Evolutionary conservation across 2,888 invertebrate genomes (phyloP).

Genomic region (Syritta pipiens): DNA sequence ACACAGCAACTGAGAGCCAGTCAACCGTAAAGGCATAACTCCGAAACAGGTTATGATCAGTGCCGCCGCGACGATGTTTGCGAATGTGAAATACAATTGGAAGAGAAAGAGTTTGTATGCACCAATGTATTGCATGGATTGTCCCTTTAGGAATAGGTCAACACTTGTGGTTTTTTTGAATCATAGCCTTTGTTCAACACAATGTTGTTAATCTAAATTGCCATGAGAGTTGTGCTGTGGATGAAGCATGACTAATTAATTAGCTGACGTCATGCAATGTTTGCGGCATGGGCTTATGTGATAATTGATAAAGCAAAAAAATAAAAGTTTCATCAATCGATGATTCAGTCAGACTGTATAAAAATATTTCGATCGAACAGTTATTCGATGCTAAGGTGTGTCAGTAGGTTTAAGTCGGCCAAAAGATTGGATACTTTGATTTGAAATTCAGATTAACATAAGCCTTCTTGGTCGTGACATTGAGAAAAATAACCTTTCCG

Average conservation of each 20-base stretch:
- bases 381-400: background rate
- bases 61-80: slow-evolving; percentile 7
- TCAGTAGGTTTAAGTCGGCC: background rate
- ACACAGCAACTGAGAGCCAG: slow-evolving; percentile 16
- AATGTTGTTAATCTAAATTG: background rate
- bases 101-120: slow-evolving; percentile 10
- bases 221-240: background rate
- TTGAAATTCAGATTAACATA: slow-evolving; percentile 9
- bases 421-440: background rate
- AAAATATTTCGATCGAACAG: slow-evolving; percentile 1
- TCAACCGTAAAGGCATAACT: slow-evolving; percentile 45
- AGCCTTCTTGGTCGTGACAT: slow-evolving; percentile 7
- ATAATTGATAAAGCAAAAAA: slow-evolving; percentile 1
- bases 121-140: background rate
- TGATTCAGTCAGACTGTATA: slow-evolving; percentile 14
- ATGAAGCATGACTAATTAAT: slow-evolving; percentile 32
- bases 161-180: background rate
- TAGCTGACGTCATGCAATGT: slow-evolving; percentile 13
- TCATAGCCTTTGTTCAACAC: background rate
- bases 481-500: background rate
- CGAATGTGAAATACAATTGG: slow-evolving; percentile 21
- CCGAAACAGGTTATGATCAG: slow-evolving; percentile 50
- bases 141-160: slow-evolving; percentile 20
- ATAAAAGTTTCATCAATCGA: slow-evolving; percentile 6
- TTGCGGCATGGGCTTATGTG: background rate